Evolutionary conservation across 1,140 invertebrate genomes (phyloP), one percentile per base, ranked within the genome.

Genomic region (Drosophila repletoides): DNA sequence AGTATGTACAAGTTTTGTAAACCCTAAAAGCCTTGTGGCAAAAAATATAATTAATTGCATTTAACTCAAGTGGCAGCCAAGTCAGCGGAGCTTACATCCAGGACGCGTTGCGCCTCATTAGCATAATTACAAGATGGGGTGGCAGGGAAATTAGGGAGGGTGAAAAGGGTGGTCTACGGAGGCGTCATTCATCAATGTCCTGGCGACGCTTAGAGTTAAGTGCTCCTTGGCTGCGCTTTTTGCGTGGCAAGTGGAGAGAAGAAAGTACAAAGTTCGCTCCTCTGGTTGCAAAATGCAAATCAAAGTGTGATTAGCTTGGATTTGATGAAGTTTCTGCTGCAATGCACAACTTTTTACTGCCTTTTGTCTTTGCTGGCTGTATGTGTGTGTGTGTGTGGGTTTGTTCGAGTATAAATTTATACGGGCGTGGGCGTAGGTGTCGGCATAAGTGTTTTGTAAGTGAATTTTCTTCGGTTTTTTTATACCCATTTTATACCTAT

Each of bases 231-330:
- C 58, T 84, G 80, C 63, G 63, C 81, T 86, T 84, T 75, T 75
- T 75, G 66, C 56, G 52, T 31, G 55, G 29, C 10, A 34, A 31
- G 41, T 45, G 7, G n/a, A n/a, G n/a, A n/a, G n/a, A n/a, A n/a
- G n/a, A 29, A 21, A 12, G 31, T n/a, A n/a, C n/a, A 46, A 76
- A 71, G 60, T 71, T 49, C 61, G 63, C 59, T 75, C 26, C 80
- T 41, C 60, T 60, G 61, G 61, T 60, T 86, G 67, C 72, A 53
- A 80, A 86, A 86, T 80, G 80, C 80, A 86, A 86, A 86, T 86
- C 80, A 86, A 86, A 86, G 81, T 86, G 80, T 86, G 81, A 86
- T 86, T 86, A 86, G 80, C 75, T 80, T 31, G 81, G 76, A 86
- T 86, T 86, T 86, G 67, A 86, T 79, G 74, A 74, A 84, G 80